These are phyloP conservation scores for Lagria hirta DNA, from an alignment of 2,888 invertebrate species.

Conservation along the genomic window DNA sequence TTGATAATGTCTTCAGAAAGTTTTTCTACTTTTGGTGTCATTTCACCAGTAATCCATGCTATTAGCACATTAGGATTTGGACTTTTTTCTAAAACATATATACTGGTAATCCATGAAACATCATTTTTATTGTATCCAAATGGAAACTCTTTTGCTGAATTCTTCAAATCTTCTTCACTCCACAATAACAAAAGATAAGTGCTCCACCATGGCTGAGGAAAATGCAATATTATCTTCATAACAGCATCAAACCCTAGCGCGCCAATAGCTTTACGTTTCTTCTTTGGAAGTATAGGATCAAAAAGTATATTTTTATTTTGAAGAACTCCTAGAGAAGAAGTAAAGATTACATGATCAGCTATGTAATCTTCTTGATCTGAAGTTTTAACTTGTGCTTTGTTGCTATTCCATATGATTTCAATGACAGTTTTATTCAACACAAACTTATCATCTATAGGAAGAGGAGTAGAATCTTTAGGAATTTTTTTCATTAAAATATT, in stretches of 20 bases:
- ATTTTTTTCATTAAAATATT: conserved; percentile 59
- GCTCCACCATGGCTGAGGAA: conserved; percentile 34
- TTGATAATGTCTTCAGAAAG: conserved; percentile 57
- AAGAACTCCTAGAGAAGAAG: conserved; percentile 47
- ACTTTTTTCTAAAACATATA: conserved; percentile 13
- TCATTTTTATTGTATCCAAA: conserved; percentile 34
- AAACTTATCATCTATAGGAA: conserved; percentile 39
- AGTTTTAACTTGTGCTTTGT: conserved; percentile 35
- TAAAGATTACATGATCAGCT: conserved; percentile 65
- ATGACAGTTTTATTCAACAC: conserved; percentile 33
- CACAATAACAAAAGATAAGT: conserved; percentile 26
- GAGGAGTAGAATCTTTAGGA: conserved; percentile 30
- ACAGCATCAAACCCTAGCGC: conserved; percentile 35
- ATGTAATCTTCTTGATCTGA: conserved; percentile 54
- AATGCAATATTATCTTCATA: conserved; percentile 35
- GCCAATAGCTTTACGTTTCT: conserved; percentile 36
- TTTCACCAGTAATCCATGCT: conserved; percentile 67
- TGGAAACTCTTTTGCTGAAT: conserved; percentile 37
- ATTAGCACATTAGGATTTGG: conserved; percentile 64
- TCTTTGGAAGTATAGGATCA: conserved; percentile 30
- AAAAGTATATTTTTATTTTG: conserved; percentile 38
- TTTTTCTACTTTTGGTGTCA: conserved; percentile 64
- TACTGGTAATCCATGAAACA: conserved; percentile 28
- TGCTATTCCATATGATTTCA: conserved; percentile 28
- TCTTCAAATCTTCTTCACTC: conserved; percentile 32